Evolutionary conservation across 2,113 vertebrate genomes (phyloP).

Genomic region (Chitala chitala): DNA sequence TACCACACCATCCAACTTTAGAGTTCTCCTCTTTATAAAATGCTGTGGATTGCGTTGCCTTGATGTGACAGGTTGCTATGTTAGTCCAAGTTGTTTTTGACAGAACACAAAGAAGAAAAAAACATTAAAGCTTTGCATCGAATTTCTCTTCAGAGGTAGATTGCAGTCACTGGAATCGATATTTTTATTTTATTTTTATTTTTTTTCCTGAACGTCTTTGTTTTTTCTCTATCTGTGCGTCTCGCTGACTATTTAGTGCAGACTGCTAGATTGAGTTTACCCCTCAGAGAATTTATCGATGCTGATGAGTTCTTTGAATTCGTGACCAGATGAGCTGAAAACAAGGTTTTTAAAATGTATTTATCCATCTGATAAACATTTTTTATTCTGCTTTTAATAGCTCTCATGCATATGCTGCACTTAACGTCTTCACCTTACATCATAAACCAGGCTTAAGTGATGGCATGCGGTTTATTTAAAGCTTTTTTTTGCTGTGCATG

Average conservation of each 20-base stretch:
- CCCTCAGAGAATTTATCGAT: constrained; percentile 52
- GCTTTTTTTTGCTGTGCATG: constrained; percentile 7
- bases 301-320: constrained; percentile 54
- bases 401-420: constrained; percentile 39
- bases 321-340: constrained; percentile 44
- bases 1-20: constrained; percentile 41
- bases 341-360: constrained; percentile 42
- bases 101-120: constrained; percentile 52
- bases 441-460: constrained; percentile 30
- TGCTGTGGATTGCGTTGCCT: constrained; percentile 56
- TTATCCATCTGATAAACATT: constrained; percentile 16
- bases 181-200: constrained; percentile 39
- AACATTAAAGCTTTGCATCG: constrained; percentile 44
- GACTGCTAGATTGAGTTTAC: constrained; percentile 55
- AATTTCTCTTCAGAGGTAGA: constrained; percentile 48
- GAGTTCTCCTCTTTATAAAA: constrained; percentile 48
- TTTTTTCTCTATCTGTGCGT: constrained; percentile 43
- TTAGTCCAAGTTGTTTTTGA: constrained; percentile 66
- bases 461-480: neutral
- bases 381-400: constrained; percentile 49
- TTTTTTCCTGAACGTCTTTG: constrained; percentile 37
- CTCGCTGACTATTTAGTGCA: constrained; percentile 53
- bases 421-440: constrained; percentile 37
- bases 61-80: constrained; percentile 62
- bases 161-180: constrained; percentile 51